These are phyloP conservation scores for Auanema freiburgensis DNA, from an alignment of 2,888 invertebrate species.

Conservation along the genomic window DNA sequence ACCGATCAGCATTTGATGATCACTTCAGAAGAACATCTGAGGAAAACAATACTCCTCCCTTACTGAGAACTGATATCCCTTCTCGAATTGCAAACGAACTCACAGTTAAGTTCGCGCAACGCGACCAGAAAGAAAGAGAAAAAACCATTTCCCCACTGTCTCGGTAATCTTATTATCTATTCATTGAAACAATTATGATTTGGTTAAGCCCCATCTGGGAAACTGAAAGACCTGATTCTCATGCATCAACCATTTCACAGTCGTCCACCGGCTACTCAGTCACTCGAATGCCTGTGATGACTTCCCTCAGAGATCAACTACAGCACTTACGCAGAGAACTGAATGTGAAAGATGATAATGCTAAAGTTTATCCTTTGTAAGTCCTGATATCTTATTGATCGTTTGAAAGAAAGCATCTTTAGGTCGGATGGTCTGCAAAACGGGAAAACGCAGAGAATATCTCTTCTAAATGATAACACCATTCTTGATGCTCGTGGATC, in stretches of 20 bases:
- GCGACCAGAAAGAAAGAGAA: constrained; percentile 6
- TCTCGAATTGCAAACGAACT: constrained; percentile 37
- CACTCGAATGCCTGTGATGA: constrained; percentile 18
- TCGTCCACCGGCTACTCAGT: neutral
- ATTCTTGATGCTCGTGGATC: constrained; percentile 7
- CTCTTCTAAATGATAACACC: neutral
- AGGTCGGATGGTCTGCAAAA: neutral
- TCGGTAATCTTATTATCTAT: neutral
- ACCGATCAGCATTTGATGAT: constrained; percentile 21
- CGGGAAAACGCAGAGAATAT: constrained; percentile 1
- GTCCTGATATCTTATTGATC: neutral
- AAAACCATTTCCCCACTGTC: constrained; percentile 8
- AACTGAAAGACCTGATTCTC: constrained; percentile 16
- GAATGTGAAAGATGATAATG: constrained; percentile 13
- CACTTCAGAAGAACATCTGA: constrained; percentile 18
- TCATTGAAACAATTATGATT: neutral
- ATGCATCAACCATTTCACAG: constrained; percentile 8
- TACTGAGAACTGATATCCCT: constrained; percentile 29
- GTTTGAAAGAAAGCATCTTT: too few relatives aligned
- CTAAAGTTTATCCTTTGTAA: constrained; percentile 21
- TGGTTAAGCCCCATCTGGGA: constrained; percentile 21
- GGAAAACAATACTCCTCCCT: constrained; percentile 14
- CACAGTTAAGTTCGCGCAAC: constrained; percentile 30
- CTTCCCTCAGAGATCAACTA: constrained; percentile 20
- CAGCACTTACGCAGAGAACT: constrained; percentile 17